These are phyloP conservation scores for Nasonia giraulti DNA, from an alignment of 1,140 invertebrate genomes.

Conservation along the genomic window DNA sequence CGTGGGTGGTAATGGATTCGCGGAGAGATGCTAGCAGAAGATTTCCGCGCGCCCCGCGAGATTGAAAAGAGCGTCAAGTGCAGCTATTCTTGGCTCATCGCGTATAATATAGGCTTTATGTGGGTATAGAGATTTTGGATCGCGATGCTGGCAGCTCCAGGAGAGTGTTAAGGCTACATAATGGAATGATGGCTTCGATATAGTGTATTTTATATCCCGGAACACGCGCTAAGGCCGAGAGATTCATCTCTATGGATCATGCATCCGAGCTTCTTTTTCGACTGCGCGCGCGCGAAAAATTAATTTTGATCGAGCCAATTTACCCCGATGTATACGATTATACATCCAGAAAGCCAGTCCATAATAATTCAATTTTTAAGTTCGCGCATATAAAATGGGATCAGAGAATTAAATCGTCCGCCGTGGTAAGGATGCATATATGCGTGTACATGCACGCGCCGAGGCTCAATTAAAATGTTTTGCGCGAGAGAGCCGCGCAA, in stretches of 20 bases:
- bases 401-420: background rate
- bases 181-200: background rate
- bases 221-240: background rate
- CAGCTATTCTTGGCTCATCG: background rate
- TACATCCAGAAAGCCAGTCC: background rate
- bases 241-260: background rate
- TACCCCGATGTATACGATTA: background rate
- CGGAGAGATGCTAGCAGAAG: background rate
- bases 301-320: background rate
- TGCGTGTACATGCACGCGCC: background rate
- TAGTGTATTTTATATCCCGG: background rate
- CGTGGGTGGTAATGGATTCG: constrained; percentile 33
- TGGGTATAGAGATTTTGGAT: background rate
- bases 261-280: background rate
- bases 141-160: background rate
- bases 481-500: background rate
- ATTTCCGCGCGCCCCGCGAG: background rate
- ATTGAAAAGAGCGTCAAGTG: constrained; percentile 31
- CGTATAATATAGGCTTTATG: background rate
- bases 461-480: constrained; percentile 13
- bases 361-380: background rate
- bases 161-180: background rate
- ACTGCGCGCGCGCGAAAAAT: background rate
- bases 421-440: background rate
- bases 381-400: background rate